Evolutionary conservation across 2,797 vertebrate genomes (phyloP), one percentile per base, ranked within the genome.

Genomic region (Malurus leucopterus): DNA sequence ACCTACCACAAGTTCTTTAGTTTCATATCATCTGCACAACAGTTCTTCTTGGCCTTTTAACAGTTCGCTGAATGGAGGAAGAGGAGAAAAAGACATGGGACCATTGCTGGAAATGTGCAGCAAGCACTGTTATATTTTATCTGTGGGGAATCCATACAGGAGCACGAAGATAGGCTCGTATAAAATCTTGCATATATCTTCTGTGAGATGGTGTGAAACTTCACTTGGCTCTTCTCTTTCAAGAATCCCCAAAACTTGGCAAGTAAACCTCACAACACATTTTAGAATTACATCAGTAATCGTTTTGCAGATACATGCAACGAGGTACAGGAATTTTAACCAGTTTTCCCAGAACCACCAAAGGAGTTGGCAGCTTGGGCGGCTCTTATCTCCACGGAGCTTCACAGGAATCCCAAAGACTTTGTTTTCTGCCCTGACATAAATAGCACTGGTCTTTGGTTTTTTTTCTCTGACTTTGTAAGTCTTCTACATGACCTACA

Each of bases 161-260:
- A 93, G 43, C 36, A 14, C 19, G 47, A 64, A 86, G 91, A 85
- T 61, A 76, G 26, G 57, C 62, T 92, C 65, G 8, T 70, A 82
- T 54, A 81, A 94, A 95, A 92, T 67, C 68, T 61, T 88, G 94
- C 80, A 93, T 92, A 76, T 63, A 95, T 94, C 92, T 94, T 81
- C 94, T 91, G 43, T 54, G 93, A 92, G 82, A 93, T 92, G 83
- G 91, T 95, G 93, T 94, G 93, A 95, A 93, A 89, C 87, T 94
- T 94, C 88, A 53, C 88, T 93, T 94, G 89, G 94, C 87, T 93
- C 77, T 94, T 84, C 91, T 80, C 58, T 73, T 94, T 89, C 77
- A 91, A 94, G 93, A 90, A 93, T 93, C 84, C 69, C 78, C 73
- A 54, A 79, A 84, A 75, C 91, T 94, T 95, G 93, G 91, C 94